Evolutionary conservation across 2,888 invertebrate genomes (phyloP), one percentile per base, ranked within the genome.

Genomic region (Monochamus alternatus): DNA sequence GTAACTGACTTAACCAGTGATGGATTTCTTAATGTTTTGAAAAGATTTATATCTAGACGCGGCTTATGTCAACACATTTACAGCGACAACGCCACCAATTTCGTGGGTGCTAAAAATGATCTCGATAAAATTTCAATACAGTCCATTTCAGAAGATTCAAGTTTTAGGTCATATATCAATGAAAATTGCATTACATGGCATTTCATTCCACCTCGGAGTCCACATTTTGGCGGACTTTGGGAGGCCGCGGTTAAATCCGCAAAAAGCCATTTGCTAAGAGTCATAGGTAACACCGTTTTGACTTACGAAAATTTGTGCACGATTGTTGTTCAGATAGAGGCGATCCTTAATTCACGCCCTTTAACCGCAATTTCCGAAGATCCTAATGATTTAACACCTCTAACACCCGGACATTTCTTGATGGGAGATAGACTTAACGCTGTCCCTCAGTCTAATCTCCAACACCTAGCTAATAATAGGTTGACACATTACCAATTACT

Each of bases 61-160:
- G 87, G 86, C 2, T 65, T 79, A 12, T 83, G 83, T 0, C 14
- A 66, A 10, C 74, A 84, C 2, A 76, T 88, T 0, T 84, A 78
- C 63, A 84, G 84, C 3, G 87, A 88, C 71, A 85, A 86, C 44
- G 86, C 84, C 1, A 84, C 84, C 0, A 87, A 86, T 73, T 88
- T 87, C 69, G 81, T 86, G 2, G 86, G 14, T 14, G 58, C 58
- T 5, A 22, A 58, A n/a, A 58, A 22, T 5, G 14, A n/a, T 4
- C 22, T 58, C 3, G 22, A n/a, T 2, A 58, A 58, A 8, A 2
- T 58, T 14, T 8, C 22, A 58, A 4, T 8, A 58, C 58, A 3
- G 22, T 58, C 14, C 8, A n/a, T 7, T n/a, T 22, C 7, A 22
- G 22, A 22, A n/a, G 8, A 14, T n/a, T 8, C 58, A 8, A 14